Base-by-base conservation (phyloP, 2,888 invertebrate genomes). In the Tromatobia lineatoria region DNA sequence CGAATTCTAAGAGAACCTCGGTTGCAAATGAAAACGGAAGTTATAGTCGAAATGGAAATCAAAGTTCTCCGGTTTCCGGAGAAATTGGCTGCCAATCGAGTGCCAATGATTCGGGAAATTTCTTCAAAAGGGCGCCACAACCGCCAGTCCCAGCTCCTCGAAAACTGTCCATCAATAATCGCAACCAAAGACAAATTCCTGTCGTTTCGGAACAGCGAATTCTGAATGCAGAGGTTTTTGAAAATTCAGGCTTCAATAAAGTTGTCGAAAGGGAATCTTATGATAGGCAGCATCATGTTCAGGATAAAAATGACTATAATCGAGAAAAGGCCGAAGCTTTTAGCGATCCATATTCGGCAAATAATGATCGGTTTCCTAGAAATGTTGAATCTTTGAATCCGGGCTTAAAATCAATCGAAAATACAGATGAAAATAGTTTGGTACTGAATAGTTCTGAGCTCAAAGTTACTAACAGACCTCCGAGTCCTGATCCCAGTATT, bases 401-500 rank as follows among this genome's bases (percentile, higher is more conserved):
- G 15, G 45, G 61, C 3, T 8, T 13, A 23, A 59, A 42, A n/a
- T 73, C 80, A 6, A 50, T 59, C 4, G 69, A 80, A 13, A 80
- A 80, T 54, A 70, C 66, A 10, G 71, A 79, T 0, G 85, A 85
- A 13, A 79, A 76, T 87, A 80, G 87, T 88, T 80, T 85, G 13
- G 67, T 81, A 10, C 25, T 84, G 25, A 88, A 88, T 6, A 87
- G 88, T 45, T 90, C 90, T 38, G 92, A 92, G 59, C 86, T 93
- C 45, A 88, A 88, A 71, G 86, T 92, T 54, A 84, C 83, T 25
- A 91, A 92, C 54, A 88, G 94, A 87, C 88, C 90, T 45, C 94
- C 93, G 1, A 94, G 94, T 90, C 94, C 95, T 1, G 94, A 94
- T 80, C 94, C 94, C 13, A 95, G 94, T 85, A 94, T 95, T 86